Percentiles rank a stretch among this genome's conserved stretches.
These are phyloP conservation scores for Poecile montanus DNA, from an alignment of 2,797 vertebrate species.

Conservation along the genomic window DNA sequence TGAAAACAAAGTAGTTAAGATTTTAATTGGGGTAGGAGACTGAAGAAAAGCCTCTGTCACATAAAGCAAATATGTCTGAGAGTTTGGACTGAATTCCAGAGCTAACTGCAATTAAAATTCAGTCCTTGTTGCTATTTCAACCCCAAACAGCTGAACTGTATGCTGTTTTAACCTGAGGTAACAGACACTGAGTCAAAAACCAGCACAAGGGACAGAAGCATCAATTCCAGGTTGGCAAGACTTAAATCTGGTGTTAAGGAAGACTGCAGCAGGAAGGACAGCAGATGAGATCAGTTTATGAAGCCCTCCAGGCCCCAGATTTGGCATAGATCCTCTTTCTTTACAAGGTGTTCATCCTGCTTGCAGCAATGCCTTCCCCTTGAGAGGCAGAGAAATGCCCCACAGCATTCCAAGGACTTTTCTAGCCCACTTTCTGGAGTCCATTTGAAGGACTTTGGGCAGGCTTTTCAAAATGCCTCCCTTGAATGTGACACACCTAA, in stretches of 20 bases:
- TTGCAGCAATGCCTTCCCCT: background rate
- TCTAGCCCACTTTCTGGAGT: background rate
- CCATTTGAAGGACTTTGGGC: background rate
- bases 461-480: background rate
- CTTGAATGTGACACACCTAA: background rate
- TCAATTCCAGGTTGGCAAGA: background rate
- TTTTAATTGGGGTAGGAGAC: conserved; percentile 1
- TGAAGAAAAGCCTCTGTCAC: conserved; percentile 22
- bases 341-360: background rate
- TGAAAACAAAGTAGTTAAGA: conserved; percentile 33
- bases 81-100: conserved; percentile 10
- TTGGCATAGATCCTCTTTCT: background rate
- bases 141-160: background rate
- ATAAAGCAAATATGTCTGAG: background rate
- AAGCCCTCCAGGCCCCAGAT: background rate
- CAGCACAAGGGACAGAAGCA: background rate
- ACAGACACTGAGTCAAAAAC: background rate
- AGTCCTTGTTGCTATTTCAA: background rate
- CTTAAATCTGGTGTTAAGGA: background rate
- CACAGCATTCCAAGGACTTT: background rate
- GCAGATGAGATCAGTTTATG: background rate
- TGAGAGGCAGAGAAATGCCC: accelerated
- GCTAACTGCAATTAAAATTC: background rate
- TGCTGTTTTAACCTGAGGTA: conserved; percentile 22
- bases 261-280: background rate